These are phyloP conservation scores for Prionace glauca DNA, from an alignment of 2,797 vertebrate species.

Conservation along the genomic window DNA sequence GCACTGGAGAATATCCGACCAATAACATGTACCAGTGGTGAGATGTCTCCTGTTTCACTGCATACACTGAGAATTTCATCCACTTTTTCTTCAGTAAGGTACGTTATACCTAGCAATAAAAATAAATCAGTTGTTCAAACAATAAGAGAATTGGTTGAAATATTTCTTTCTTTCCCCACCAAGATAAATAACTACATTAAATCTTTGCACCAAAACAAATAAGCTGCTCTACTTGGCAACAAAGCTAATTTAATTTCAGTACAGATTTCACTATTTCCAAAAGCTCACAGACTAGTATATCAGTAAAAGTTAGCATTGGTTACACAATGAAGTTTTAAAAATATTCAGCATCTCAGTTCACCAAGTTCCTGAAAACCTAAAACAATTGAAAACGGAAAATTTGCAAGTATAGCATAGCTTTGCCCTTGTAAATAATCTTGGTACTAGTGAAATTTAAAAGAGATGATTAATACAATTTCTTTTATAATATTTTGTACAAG, in stretches of 20 bases:
- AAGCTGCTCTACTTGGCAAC: neutral
- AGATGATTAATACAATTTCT: neutral
- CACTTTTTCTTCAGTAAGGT: conserved; percentile 83
- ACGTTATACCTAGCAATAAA: conserved; percentile 70
- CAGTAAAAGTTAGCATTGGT: neutral
- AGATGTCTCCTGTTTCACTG: conserved; percentile 78
- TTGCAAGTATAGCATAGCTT: neutral
- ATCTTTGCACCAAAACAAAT: neutral
- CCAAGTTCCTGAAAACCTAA: neutral
- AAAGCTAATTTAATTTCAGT: neutral
- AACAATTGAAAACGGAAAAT: neutral
- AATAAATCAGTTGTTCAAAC: conserved; percentile 10
- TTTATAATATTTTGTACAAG: neutral
- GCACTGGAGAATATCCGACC: conserved; percentile 87
- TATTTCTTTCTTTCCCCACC: neutral
- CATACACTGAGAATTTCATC: conserved; percentile 82
- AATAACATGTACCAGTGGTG: conserved; percentile 78
- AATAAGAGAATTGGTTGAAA: neutral
- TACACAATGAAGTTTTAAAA: neutral
- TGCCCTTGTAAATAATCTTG: neutral
- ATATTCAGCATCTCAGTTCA: neutral
- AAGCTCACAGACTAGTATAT: neutral
- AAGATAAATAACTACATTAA: conserved; percentile 1
- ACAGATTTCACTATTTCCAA: neutral
- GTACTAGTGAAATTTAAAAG: neutral